Evolutionary conservation across 2,797 vertebrate species (phyloP), one percentile per base, ranked within the genome.

Genomic region (Euphonia xanthogaster): DNA sequence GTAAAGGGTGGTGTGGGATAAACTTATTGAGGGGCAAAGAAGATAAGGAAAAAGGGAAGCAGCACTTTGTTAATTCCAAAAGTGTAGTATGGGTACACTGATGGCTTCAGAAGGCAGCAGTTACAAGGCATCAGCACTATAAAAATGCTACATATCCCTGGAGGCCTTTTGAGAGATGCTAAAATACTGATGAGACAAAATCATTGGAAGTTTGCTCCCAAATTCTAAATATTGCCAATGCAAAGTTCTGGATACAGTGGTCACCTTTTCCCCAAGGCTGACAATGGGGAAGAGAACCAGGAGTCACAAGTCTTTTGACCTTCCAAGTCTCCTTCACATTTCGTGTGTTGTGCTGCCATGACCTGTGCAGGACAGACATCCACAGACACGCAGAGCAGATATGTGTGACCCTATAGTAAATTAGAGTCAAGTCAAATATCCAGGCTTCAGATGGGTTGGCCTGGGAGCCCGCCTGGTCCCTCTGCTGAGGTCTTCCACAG

Each of bases 341-440:
- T 3, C 1, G 20, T 1, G 0, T 7, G 7, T 24, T 65, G 65
- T 3, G 3, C 30, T 65, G 33, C 45, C 24, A 11, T 47, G 80
- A 84, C 0, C 35, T 44, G 7, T 39, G 63, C 10, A 45, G 50
- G 72, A 57, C 65, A 63, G 57, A 45, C n/a, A 27, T 8, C 3
- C 39, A 28, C 35, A 40, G n/a, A n/a, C n/a, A n/a, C n/a, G n/a
- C n/a, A n/a, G 66, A n/a, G n/a, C 14, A 65, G 42, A 16, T 28
- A 3, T 2, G 4, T 61, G 51, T 78, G 33, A 66, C 11, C 22
- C 27, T 44, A 1, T 0, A 31, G 33, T 20, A 57, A 68, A 17
- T 55, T 23, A 24, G 16, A 65, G 27, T 14, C 15, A 51, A 47
- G 23, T 65, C 58, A 84, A 50, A 67, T 45, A 21, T 11, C 20